phyloP scores from a whole-genome alignment of 2,797 vertebrate species.

The Sebastes oblongus region DNA sequence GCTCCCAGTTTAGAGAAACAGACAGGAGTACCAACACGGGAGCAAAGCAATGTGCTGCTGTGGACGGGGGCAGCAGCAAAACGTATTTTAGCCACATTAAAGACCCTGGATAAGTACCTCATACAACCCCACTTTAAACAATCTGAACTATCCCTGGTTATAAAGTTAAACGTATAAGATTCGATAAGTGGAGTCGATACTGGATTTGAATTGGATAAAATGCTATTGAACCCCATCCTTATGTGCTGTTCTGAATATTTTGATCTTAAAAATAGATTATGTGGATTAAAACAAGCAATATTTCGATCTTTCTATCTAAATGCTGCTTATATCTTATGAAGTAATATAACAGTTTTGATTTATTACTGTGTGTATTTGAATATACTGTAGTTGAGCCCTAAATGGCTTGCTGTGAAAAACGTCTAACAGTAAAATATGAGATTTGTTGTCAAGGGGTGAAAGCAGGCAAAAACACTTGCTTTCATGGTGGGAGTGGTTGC shows the following conservation, averaged over 20 bases:
- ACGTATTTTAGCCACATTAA: too few relatives aligned
- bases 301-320: not conserved
- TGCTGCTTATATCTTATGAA: not conserved
- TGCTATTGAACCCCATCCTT: not conserved
- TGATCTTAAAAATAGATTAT: not conserved
- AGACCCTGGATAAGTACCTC: not conserved
- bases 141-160: not conserved
- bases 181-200: not conserved
- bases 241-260: not conserved
- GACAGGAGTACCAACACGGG: too few relatives aligned
- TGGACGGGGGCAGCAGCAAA: too few relatives aligned
- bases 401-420: not conserved
- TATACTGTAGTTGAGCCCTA: not conserved
- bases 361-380: not conserved
- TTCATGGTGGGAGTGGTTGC: constrained; percentile 10
- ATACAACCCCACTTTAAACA: not conserved
- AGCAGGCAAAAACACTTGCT: not conserved
- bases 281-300: not conserved
- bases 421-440: not conserved
- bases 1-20: too few relatives aligned
- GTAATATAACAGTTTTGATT: not conserved
- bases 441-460: not conserved
- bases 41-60: too few relatives aligned
- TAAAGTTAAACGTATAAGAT: not conserved
- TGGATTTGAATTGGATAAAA: not conserved